Percentiles rank a stretch among this genome's conserved stretches.
phyloP scores from a whole-genome alignment of 2,113 vertebrate genomes.

The Gymnocephalus cernua region DNA sequence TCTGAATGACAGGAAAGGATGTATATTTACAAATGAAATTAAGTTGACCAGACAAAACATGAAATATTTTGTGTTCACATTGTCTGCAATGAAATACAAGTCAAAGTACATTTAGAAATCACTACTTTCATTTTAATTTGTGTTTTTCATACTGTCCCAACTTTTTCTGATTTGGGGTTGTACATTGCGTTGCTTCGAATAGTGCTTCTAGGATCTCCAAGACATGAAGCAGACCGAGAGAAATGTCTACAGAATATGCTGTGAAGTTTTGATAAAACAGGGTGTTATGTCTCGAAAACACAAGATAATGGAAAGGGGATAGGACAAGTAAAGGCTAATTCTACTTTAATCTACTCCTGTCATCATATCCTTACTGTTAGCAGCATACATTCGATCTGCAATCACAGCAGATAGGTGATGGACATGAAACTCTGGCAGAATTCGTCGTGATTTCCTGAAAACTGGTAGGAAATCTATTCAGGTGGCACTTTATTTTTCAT shows the following conservation, averaged over 20 bases:
- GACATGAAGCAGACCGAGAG: constrained; percentile 31
- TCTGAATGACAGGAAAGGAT: too few species aligned
- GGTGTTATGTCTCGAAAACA: neutral
- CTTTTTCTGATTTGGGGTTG: too few species aligned
- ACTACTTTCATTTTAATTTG: too few species aligned
- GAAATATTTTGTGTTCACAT: too few species aligned
- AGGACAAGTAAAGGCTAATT: constrained; percentile 48
- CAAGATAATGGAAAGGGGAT: constrained; percentile 14
- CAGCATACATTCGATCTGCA: constrained; percentile 34
- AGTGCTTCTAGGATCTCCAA: constrained; percentile 32
- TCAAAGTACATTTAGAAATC: too few species aligned
- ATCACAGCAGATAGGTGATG: constrained; percentile 39
- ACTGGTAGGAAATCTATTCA: constrained; percentile 30
- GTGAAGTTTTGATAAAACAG: constrained; percentile 33
- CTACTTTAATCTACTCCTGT: constrained; percentile 36
- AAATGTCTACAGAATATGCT: constrained; percentile 19
- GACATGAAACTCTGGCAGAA: constrained; percentile 21
- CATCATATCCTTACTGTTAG: constrained; percentile 41
- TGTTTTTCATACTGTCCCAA: too few species aligned
- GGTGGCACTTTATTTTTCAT: constrained; percentile 29
- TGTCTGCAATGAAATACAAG: too few species aligned
- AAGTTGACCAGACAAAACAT: too few species aligned
- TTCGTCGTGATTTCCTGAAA: constrained; percentile 46
- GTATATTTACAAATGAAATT: too few species aligned
- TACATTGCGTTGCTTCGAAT: constrained; percentile 53